Evolutionary conservation across 2,113 vertebrate species (phyloP).

Genomic region (Nyctibius bracteatus): DNA sequence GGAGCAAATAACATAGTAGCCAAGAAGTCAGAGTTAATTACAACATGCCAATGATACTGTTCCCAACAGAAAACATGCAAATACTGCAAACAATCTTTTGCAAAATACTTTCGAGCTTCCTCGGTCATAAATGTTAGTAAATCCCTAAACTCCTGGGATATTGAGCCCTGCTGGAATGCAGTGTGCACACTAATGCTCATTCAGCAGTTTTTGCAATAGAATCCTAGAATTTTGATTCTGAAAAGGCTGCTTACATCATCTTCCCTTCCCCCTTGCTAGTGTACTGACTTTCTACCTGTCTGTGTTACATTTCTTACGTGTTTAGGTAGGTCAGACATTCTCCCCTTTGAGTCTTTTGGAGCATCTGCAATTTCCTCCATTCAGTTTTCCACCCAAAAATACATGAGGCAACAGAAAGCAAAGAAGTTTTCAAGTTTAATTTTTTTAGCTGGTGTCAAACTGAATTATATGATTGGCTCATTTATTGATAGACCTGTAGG

Average conservation of each 20-base stretch:
- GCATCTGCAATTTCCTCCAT: background rate
- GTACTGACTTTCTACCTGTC: background rate
- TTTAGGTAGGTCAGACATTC: background rate
- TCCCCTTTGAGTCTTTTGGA: background rate
- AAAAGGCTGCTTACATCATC: background rate
- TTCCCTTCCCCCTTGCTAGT: background rate
- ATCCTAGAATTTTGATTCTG: background rate
- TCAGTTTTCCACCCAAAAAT: background rate
- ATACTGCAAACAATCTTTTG: conserved; percentile 38
- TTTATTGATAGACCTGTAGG: background rate
- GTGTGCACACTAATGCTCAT: background rate
- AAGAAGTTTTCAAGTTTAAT: background rate
- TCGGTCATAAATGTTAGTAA: conserved; percentile 44
- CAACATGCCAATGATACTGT: background rate
- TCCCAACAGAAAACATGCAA: conserved; percentile 50
- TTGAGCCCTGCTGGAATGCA: conserved; percentile 29
- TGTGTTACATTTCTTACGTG: background rate
- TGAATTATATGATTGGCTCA: background rate
- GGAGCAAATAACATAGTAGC: conserved; percentile 14
- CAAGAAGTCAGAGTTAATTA: conserved; percentile 52
- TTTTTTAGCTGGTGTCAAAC: background rate
- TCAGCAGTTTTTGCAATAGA: conserved; percentile 7
- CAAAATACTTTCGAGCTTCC: conserved; percentile 40
- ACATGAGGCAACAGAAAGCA: background rate
- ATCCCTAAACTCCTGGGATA: conserved; percentile 53